Percentiles rank a stretch among this genome's conserved stretches.
phyloP scores from a whole-genome alignment of 2,888 invertebrate genomes.

The Noctua fimbriata region DNA sequence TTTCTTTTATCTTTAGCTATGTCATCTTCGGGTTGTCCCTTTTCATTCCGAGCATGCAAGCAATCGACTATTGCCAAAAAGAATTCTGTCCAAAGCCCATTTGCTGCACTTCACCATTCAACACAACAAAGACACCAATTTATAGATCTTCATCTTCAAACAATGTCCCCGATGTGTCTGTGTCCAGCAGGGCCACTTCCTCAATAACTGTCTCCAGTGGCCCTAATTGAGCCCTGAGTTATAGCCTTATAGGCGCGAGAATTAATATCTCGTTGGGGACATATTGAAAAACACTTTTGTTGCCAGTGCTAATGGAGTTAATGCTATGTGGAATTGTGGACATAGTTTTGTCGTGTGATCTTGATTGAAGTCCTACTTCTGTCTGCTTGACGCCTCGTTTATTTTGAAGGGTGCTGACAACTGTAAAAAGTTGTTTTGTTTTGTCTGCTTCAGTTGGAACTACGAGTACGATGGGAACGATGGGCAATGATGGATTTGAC shows the following conservation, averaged over 20 bases:
- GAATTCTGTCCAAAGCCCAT: background rate
- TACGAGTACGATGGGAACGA: background rate
- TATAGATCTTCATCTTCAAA: conserved; percentile 54
- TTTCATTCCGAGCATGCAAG: background rate
- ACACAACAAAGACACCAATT: conserved; percentile 29
- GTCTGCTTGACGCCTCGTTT: conserved; percentile 6
- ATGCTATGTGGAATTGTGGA: conserved; percentile 17
- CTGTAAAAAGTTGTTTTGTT: conserved; percentile 7
- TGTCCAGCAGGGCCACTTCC: conserved; percentile 71
- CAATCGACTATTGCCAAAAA: background rate
- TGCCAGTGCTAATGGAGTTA: conserved; percentile 51
- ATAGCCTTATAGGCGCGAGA: conserved; percentile 56
- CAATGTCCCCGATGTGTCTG: conserved; percentile 64
- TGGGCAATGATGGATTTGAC: background rate
- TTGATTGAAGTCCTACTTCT: conserved; percentile 31
- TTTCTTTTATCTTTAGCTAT: too few species aligned
- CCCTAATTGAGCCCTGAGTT: conserved; percentile 76
- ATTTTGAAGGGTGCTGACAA: background rate
- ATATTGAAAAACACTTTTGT: conserved; percentile 62
- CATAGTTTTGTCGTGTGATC: conserved; percentile 12
- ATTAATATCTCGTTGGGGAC: conserved; percentile 54
- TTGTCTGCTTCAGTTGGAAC: background rate
- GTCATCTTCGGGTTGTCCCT: too few species aligned
- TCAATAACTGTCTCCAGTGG: conserved; percentile 76
- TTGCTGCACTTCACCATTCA: conserved; percentile 16